These are phyloP conservation scores for Polia nebulosa DNA, from an alignment of 2,888 invertebrate genomes.

Conservation along the genomic window DNA sequence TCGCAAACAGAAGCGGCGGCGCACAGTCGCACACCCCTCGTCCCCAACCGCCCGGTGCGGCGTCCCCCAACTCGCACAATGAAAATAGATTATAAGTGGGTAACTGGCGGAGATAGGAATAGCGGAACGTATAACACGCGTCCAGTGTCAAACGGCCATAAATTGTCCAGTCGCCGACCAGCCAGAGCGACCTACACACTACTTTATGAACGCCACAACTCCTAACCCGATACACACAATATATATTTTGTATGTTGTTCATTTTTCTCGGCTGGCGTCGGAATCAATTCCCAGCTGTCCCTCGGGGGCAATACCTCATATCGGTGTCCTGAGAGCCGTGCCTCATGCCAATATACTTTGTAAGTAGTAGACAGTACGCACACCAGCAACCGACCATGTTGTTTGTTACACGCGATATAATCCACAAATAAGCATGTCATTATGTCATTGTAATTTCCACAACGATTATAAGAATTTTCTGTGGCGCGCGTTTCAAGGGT, in stretches of 20 bases:
- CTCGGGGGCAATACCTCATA: constrained; percentile 76
- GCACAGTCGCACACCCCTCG: constrained; percentile 23
- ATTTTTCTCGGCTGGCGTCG: constrained; percentile 71
- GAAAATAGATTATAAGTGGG: constrained; percentile 67
- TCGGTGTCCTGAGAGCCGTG: constrained; percentile 69
- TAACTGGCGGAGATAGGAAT: constrained; percentile 58
- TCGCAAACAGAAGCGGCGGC: constrained; percentile 44
- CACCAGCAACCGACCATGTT: constrained; percentile 50
- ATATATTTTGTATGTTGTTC: constrained; percentile 68
- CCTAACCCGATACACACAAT: constrained; percentile 62
- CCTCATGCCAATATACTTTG: constrained; percentile 64
- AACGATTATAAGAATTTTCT: constrained; percentile 37
- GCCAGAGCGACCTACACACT: constrained; percentile 55
- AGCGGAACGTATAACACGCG: constrained; percentile 65
- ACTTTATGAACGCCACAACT: constrained; percentile 63
- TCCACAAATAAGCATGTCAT: constrained; percentile 56
- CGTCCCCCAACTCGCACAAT: constrained; percentile 58
- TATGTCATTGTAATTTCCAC: constrained; percentile 27
- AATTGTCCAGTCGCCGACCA: constrained; percentile 60
- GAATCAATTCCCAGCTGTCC: constrained; percentile 77
- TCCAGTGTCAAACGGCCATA: constrained; percentile 71
- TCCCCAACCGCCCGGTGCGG: constrained; percentile 33
- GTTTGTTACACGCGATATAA: constrained; percentile 46
- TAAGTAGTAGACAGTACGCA: constrained; percentile 55
- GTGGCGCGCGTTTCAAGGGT: constrained; percentile 23